phyloP scores from a whole-genome alignment of 2,113 vertebrate species.

The Dasypus novemcinctus region DNA sequence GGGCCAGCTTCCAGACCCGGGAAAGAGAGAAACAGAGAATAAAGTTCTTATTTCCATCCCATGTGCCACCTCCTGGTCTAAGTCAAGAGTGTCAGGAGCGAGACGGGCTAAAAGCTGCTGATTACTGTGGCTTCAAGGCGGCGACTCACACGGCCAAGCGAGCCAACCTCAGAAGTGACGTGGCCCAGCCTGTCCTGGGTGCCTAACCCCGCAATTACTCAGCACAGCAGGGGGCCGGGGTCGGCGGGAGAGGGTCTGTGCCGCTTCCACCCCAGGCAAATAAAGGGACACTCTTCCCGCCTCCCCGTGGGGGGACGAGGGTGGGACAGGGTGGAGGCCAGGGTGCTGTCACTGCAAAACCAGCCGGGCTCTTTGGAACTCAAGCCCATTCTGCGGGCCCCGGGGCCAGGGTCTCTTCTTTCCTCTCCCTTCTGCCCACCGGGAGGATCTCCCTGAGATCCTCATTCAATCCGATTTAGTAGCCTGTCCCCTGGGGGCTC shows the following conservation, averaged over 20 bases:
- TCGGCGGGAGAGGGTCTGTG: conserved; percentile 78
- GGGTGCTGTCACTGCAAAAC: background rate
- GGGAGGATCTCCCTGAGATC: background rate
- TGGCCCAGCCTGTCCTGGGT: conserved; percentile 79
- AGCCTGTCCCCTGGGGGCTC: conserved; percentile 47
- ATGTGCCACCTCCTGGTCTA: conserved; percentile 84
- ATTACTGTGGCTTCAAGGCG: conserved; percentile 83
- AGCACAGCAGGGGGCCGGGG: conserved; percentile 78
- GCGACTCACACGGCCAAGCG: conserved; percentile 81
- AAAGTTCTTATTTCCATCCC: conserved; percentile 84
- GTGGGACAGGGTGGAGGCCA: background rate
- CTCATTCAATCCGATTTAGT: conserved; percentile 30
- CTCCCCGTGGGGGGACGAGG: background rate
- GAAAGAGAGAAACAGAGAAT: conserved; percentile 70
- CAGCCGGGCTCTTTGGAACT: background rate
- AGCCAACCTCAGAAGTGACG: conserved; percentile 83
- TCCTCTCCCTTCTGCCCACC: background rate
- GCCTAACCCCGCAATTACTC: conserved; percentile 85
- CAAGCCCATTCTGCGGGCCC: background rate
- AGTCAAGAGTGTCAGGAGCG: conserved; percentile 83
- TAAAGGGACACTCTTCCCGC: conserved; percentile 75
- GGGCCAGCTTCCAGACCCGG: conserved; percentile 42
- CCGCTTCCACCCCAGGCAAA: conserved; percentile 61
- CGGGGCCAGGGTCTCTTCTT: background rate
- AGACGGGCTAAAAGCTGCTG: conserved; percentile 84